Percentiles rank a stretch among this genome's conserved stretches.
Conservation (phyloP, 2,113 vertebrate genomes). For the Tenrec ecaudatus region DNA sequence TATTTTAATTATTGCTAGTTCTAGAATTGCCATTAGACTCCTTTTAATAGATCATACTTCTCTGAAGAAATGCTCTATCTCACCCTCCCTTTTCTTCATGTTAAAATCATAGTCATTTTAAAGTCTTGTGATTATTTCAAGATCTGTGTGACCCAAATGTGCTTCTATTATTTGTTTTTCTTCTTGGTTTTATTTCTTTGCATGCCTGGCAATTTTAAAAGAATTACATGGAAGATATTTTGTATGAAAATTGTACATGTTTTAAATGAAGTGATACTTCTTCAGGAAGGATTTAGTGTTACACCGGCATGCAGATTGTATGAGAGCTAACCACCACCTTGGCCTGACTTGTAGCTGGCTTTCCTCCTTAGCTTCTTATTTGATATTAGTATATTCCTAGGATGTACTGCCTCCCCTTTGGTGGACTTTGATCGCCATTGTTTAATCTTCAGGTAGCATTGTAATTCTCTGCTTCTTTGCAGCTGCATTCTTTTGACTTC, state of each 20-base stretch:
- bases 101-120: background rate
- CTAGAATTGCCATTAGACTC: background rate
- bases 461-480: conserved; percentile 9
- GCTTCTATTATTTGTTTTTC: background rate
- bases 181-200: background rate
- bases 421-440: conserved; percentile 26
- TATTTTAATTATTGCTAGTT: background rate
- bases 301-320: background rate
- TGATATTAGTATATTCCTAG: background rate
- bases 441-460: background rate
- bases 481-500: conserved; percentile 49
- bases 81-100: background rate
- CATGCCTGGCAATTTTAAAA: background rate
- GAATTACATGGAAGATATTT: background rate
- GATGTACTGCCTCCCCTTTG: background rate
- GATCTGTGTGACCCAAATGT: background rate
- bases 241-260: background rate
- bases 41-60: background rate
- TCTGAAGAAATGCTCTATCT: background rate
- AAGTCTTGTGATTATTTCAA: background rate
- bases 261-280: background rate
- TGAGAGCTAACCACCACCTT: background rate
- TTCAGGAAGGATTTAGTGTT: background rate
- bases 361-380: background rate
- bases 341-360: background rate